A percentile compares a stretch with the other conserved stretches of the same genome.
These are phyloP conservation scores for Sternotherus odoratus DNA, from an alignment of 2,797 vertebrate genomes.

Conservation along the genomic window DNA sequence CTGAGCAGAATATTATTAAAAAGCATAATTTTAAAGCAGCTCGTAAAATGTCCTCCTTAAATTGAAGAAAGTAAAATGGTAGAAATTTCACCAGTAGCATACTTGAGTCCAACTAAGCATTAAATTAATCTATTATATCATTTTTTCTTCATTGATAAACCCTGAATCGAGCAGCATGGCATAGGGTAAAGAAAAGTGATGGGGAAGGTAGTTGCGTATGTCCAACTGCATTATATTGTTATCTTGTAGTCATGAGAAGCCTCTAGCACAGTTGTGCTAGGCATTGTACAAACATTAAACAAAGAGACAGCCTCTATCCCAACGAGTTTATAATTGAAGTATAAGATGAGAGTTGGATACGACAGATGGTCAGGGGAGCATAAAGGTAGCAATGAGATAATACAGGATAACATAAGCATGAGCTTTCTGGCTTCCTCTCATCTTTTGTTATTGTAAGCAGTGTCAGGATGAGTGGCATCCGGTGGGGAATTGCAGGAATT, in stretches of 20 bases:
- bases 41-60: neutral
- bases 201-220: neutral
- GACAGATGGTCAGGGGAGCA: neutral
- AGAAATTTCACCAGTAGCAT: neutral
- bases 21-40: neutral
- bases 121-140: neutral
- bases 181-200: neutral
- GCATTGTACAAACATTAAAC: neutral
- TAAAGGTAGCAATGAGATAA: neutral
- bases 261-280: neutral
- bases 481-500: too few species aligned
- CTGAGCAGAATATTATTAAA: neutral
- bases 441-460: too few species aligned
- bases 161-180: neutral
- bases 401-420: neutral
- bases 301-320: neutral
- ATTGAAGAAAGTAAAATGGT: neutral
- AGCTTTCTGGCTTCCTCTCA: fast-evolving
- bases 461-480: too few species aligned
- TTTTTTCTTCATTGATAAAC: neutral
- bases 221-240: neutral
- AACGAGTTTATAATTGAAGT: neutral
- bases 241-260: neutral
- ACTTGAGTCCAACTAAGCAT: neutral
- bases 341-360: neutral